Percentiles rank a stretch among this genome's conserved stretches.
Conservation (phyloP, 2,888 invertebrate species). For the Leptarthrus brevirostris region DNA sequence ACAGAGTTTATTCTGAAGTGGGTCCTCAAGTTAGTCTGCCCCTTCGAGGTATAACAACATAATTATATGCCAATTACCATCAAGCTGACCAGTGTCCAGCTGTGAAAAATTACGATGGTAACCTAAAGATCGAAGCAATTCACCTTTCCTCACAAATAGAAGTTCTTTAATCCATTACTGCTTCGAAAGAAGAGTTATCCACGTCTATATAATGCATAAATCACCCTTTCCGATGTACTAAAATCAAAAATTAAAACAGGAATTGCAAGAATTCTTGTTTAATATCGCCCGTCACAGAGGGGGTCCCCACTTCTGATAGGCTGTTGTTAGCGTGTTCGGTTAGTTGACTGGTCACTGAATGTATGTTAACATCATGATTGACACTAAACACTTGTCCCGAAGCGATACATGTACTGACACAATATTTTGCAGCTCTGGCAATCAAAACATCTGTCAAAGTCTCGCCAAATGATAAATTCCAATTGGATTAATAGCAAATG, state of each 20-base stretch:
- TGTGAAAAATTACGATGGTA: constrained; percentile 29
- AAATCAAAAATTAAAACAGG: constrained; percentile 2
- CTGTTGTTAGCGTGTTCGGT: background rate
- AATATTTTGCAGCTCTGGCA: constrained; percentile 42
- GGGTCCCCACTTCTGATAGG: constrained; percentile 6
- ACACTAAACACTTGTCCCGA: constrained; percentile 39
- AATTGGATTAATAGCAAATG: background rate
- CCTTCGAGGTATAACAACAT: constrained; percentile 22
- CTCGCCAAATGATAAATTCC: constrained; percentile 40
- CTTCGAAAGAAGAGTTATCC: too few species aligned
- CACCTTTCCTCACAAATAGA: background rate
- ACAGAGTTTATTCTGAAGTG: too few species aligned
- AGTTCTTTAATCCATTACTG: background rate
- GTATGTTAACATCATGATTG: constrained; percentile 45
- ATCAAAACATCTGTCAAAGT: constrained; percentile 45
- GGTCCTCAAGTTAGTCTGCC: too few species aligned
- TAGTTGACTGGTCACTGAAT: constrained; percentile 1
- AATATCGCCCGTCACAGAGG: constrained; percentile 23
- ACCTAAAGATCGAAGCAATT: background rate
- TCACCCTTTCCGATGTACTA: background rate
- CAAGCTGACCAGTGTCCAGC: constrained; percentile 36
- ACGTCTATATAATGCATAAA: background rate
- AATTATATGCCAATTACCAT: constrained; percentile 40
- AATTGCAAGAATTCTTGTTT: constrained; percentile 43
- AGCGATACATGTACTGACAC: constrained; percentile 27